phyloP scores from a whole-genome alignment of 2,888 invertebrate genomes.

The Phaonia tiefii region DNA sequence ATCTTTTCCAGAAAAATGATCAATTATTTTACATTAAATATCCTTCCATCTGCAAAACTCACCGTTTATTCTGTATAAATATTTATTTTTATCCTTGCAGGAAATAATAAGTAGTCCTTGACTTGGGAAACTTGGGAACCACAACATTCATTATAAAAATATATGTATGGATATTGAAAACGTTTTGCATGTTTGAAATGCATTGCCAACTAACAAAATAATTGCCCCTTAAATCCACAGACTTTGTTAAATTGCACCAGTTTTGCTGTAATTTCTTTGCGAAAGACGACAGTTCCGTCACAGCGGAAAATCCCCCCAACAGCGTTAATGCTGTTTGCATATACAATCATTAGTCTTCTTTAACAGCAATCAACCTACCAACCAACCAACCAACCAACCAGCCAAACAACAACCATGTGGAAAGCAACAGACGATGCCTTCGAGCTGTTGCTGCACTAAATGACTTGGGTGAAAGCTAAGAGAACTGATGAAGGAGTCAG shows the following conservation, averaged over 20 bases:
- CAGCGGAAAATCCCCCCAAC: not conserved
- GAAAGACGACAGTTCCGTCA: not conserved
- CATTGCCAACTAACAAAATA: not conserved
- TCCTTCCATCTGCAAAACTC: no score
- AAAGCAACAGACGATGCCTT: conserved; percentile 3
- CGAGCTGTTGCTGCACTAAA: conserved; percentile 1
- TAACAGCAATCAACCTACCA: not conserved
- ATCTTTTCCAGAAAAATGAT: no score
- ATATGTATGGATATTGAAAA: no score
- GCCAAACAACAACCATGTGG: not conserved
- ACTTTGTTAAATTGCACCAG: conserved; percentile 22
- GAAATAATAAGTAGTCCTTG: not conserved
- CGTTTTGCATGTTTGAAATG: no score
- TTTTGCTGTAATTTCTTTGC: not conserved
- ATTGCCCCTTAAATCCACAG: not conserved
- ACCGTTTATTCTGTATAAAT: no score
- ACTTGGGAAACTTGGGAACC: no score
- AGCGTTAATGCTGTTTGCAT: conserved; percentile 28
- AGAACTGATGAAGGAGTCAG: no score
- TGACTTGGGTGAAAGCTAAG: not conserved
- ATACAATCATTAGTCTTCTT: conserved; percentile 27
- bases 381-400: no score
- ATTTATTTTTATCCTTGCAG: no score
- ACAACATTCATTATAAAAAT: no score
- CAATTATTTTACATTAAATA: no score